These are phyloP conservation scores for Drosophila sucinea DNA, from an alignment of 1,140 invertebrate species.

Conservation along the genomic window DNA sequence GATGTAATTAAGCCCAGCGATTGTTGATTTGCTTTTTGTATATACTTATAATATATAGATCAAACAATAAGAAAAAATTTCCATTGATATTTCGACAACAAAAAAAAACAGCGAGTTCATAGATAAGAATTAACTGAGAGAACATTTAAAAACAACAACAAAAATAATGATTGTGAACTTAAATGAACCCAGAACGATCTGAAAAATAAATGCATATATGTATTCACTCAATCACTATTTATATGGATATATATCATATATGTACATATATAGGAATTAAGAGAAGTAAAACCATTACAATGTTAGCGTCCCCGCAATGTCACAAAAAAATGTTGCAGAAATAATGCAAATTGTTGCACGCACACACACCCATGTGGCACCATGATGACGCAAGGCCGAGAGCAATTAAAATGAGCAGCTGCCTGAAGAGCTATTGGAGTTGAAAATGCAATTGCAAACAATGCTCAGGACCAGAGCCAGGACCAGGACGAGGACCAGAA, in stretches of 20 bases:
- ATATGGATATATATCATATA: not conserved
- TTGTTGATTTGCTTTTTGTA: not conserved
- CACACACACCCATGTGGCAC: not conserved
- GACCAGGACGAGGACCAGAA: slow-evolving; percentile 7
- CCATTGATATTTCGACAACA: not conserved
- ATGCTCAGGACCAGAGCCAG: slow-evolving; percentile 28
- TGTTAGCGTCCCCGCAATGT: not conserved
- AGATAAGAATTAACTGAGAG: slow-evolving; percentile 5
- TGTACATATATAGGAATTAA: not conserved
- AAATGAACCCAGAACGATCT: not conserved
- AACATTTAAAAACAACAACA: not conserved
- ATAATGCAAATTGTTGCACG: slow-evolving; percentile 58
- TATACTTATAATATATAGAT: not conserved
- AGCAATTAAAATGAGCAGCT: slow-evolving; percentile 67
- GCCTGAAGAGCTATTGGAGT: slow-evolving; percentile 17
- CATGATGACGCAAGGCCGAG: slow-evolving; percentile 43
- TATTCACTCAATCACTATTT: too few relatives aligned
- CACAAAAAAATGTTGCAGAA: slow-evolving; percentile 31
- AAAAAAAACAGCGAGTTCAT: not conserved
- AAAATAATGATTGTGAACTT: not conserved
- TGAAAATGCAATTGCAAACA: slow-evolving; percentile 64
- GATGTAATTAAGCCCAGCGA: not conserved
- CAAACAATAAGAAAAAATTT: slow-evolving; percentile 3
- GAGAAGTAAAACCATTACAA: not conserved
- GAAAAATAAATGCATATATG: not conserved